Conservation (phyloP, 2,797 vertebrate species). For the Anguilla marmorata region DNA sequence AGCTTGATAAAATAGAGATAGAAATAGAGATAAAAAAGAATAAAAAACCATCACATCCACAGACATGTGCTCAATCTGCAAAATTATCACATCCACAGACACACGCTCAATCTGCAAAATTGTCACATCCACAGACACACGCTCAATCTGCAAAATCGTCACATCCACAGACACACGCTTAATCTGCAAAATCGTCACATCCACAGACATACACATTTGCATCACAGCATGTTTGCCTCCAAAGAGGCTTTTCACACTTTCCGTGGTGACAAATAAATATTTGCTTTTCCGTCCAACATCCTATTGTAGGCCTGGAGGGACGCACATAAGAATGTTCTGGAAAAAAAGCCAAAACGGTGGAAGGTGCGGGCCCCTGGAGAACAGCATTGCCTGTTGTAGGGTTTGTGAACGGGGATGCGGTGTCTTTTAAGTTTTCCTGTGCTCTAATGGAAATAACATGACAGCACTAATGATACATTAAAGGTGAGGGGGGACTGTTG, state of each 20-base stretch:
- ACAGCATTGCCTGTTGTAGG: constrained; percentile 69
- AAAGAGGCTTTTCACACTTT: constrained; percentile 33
- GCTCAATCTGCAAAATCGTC: neutral
- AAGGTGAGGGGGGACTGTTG: constrained; percentile 77
- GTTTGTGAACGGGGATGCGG: constrained; percentile 80
- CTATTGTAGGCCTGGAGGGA: constrained; percentile 85
- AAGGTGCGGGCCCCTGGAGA: constrained; percentile 81
- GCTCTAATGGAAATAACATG: constrained; percentile 94
- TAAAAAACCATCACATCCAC: too few relatives aligned
- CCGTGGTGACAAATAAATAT: constrained; percentile 64
- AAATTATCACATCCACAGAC: too few relatives aligned
- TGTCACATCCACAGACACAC: too few relatives aligned
- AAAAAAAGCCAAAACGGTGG: constrained; percentile 84
- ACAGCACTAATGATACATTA: constrained; percentile 84
- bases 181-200: constrained; percentile 7
- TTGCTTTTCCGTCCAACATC: constrained; percentile 75
- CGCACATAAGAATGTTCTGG: constrained; percentile 83
- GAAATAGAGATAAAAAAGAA: too few relatives aligned
- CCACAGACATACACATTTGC: constrained; percentile 49
- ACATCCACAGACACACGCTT: too few relatives aligned
- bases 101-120: too few relatives aligned
- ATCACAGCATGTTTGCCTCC: constrained; percentile 16
- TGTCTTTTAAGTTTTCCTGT: constrained; percentile 86
- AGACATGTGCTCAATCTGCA: too few relatives aligned
- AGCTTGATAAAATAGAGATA: too few relatives aligned